Base-by-base conservation (phyloP, 1,140 invertebrate species). In the Callitettix versicolor region DNA sequence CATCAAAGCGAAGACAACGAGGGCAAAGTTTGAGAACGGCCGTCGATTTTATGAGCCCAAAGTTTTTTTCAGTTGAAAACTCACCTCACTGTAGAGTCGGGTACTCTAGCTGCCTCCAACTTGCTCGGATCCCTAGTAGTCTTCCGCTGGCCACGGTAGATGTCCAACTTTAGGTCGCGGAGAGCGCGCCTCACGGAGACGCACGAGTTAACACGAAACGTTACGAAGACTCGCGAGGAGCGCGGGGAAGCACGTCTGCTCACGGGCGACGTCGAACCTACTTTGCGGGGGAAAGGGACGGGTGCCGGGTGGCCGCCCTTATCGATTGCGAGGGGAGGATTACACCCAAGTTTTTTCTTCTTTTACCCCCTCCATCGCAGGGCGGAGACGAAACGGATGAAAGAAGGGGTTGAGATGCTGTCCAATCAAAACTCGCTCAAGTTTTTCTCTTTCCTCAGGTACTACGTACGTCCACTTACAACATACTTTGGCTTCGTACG, bases 321-420 rank as follows among this genome's bases (percentile, higher is more conserved):
- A 58, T 58, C 41, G 57, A 58, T 58, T 58, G 52, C 43, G 50
- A 58, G 57, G 57, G 57, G 52, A 55, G 57, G 57, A 58, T 58
- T 58, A 54, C 57, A 30, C 40, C 38, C 38, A 49, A 58, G 26
- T 53, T 58, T 57, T 58, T 58, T 55, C 57, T 49, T 49, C 57
- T 53, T 43, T 50, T 53, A 49, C 53, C 53, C 57, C 47, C 57
- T 30, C 57, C 50, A 57, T 43, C 53, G 40, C 36, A 33, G 21
- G 41, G 57, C 38, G 44, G 57, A 44, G 53, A 46, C 46, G 48
- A 17, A 15, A 20, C 4, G 5, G 33, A 17, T 20, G 41, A 30
- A 47, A 55, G 54, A 55, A 41, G 54, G 42, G 44, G 48, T 51
- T 51, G 48, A 51, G 48, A 51, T 34, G 48, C 17, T 20, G 20